Evolutionary conservation across 2,888 invertebrate species (phyloP).

Genomic region (Conistra vaccinii): DNA sequence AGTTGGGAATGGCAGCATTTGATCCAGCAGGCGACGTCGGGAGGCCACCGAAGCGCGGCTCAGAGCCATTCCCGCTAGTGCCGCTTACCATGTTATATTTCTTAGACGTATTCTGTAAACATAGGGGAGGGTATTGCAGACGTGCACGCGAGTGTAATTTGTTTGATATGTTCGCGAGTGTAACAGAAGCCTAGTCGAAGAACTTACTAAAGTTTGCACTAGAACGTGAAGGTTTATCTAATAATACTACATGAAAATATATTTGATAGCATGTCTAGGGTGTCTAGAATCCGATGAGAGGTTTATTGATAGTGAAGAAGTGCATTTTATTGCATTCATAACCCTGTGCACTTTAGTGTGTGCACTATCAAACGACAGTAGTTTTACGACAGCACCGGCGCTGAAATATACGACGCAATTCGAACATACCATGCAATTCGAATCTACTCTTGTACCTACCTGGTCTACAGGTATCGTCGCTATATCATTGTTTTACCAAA

Average conservation of each 20-base stretch:
- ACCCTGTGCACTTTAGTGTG: slow-evolving; percentile 8
- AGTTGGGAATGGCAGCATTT: slow-evolving; percentile 25
- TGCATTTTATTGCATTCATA: slow-evolving; percentile 9
- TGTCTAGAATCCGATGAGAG: background rate
- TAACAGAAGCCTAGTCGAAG: background rate
- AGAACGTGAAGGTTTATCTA: background rate
- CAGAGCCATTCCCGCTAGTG: slow-evolving; percentile 29
- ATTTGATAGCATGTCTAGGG: background rate
- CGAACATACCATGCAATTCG: background rate
- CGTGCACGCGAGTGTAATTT: slow-evolving; percentile 9
- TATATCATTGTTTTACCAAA: background rate
- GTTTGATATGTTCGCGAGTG: slow-evolving; percentile 1
- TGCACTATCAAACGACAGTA: slow-evolving; percentile 21
- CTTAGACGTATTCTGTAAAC: slow-evolving; percentile 45
- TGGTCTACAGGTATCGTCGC: background rate
- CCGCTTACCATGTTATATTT: slow-evolving; percentile 57
- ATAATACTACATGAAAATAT: background rate
- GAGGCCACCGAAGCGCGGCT: slow-evolving; percentile 11
- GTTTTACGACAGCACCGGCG: slow-evolving; percentile 20
- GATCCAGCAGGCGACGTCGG: slow-evolving; percentile 37
- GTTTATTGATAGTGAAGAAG: background rate
- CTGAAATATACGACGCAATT: background rate
- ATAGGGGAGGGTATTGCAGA: slow-evolving; percentile 12
- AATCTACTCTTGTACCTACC: too few species aligned
- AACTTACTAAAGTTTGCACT: background rate